Conservation (phyloP, 2,888 invertebrate species). For the Sylvicola fuscatus region DNA sequence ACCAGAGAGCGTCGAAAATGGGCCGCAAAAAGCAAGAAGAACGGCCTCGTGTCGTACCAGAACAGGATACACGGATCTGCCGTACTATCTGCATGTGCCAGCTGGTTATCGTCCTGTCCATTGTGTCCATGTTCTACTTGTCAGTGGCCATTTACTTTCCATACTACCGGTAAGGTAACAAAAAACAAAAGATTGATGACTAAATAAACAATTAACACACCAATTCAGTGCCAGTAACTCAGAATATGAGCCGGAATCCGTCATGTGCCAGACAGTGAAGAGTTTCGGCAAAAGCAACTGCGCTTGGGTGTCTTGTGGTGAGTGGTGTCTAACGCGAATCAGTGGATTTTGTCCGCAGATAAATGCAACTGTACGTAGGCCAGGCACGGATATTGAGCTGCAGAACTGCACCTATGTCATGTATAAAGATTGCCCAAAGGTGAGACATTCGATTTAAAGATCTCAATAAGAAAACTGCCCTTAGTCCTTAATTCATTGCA, state of each 20-base stretch:
- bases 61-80: constrained; percentile 74
- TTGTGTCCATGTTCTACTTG: constrained; percentile 72
- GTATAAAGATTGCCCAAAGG: constrained; percentile 42
- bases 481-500: too few relatives aligned
- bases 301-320: constrained; percentile 53
- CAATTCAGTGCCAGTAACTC: constrained; percentile 39
- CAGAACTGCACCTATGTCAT: constrained; percentile 37
- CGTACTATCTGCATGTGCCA: constrained; percentile 84
- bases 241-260: constrained; percentile 36
- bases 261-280: constrained; percentile 40
- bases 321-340: constrained; percentile 58
- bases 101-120: constrained; percentile 76
- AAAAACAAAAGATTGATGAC: too few relatives aligned
- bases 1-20: too few relatives aligned
- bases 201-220: too few relatives aligned
- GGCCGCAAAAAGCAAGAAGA: constrained; percentile 33
- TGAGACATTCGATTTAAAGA: constrained; percentile 16
- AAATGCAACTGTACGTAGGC: constrained; percentile 42
- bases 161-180: constrained; percentile 32
- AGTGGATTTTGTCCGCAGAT: constrained; percentile 59
- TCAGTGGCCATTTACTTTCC: constrained; percentile 87
- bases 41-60: constrained; percentile 70
- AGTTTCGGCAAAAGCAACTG: constrained; percentile 44
- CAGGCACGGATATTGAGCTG: constrained; percentile 43
- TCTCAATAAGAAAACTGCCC: too few relatives aligned